Percentiles rank a stretch among this genome's conserved stretches.
Evolutionary conservation across 2,888 invertebrate genomes (phyloP).

Genomic region (Dorcus hopei): DNA sequence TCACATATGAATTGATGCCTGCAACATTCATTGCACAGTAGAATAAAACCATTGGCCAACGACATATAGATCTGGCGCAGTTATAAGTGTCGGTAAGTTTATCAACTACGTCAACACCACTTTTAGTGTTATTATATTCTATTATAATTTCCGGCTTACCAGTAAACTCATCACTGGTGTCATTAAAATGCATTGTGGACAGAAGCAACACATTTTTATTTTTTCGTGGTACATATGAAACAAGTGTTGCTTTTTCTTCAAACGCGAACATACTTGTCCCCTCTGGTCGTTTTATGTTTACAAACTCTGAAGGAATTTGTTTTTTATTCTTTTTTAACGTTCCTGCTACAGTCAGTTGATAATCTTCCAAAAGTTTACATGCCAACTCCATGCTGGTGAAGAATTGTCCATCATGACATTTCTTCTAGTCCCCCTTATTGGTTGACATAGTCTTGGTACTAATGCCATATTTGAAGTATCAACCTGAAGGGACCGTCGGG

Average conservation of each 20-base stretch:
- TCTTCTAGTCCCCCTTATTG: too few relatives aligned
- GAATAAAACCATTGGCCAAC: neutral
- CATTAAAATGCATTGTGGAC: neutral
- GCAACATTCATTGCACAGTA: neutral
- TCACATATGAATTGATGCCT: neutral
- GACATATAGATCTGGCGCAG: neutral
- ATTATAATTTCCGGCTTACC: neutral
- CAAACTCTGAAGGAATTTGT: neutral
- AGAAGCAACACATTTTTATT: neutral
- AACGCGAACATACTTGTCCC: too few relatives aligned
- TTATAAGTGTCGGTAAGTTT: neutral
- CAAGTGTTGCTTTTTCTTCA: too few relatives aligned
- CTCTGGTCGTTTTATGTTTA: neutral
- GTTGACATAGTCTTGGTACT: too few relatives aligned
- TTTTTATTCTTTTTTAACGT: neutral
- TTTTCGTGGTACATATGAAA: neutral
- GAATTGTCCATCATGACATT: too few relatives aligned
- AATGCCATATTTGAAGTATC: neutral
- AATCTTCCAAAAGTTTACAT: too few relatives aligned
- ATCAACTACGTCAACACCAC: neutral
- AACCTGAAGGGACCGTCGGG: neutral
- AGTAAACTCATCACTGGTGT: neutral
- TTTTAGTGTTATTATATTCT: neutral
- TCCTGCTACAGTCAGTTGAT: too few relatives aligned
- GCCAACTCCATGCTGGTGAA: too few relatives aligned